Percentiles rank a stretch among this genome's conserved stretches.
Conservation (phyloP, 2,113 vertebrate genomes). For the Pygoscelis antarcticus region DNA sequence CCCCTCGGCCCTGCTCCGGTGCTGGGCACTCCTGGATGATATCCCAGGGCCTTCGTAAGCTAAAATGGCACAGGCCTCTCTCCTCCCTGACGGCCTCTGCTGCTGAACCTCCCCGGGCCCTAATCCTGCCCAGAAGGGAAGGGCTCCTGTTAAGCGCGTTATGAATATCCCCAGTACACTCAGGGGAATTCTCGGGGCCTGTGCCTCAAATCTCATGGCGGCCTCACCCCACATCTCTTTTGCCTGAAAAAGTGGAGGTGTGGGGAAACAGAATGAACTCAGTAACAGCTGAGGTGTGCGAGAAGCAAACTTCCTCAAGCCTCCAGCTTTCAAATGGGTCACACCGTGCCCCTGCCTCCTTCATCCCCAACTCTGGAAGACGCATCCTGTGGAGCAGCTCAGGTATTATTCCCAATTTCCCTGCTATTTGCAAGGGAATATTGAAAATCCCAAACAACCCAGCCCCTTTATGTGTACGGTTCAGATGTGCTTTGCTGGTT, state of each 20-base stretch:
- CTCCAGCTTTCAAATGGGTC: not conserved
- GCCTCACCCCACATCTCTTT: not conserved
- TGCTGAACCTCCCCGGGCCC: not conserved
- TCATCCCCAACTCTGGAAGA: not conserved
- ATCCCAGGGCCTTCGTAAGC: not conserved
- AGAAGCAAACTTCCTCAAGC: not conserved
- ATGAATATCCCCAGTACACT: not conserved
- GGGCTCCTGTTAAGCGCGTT: not conserved
- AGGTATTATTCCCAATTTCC: not conserved
- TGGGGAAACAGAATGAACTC: not conserved
- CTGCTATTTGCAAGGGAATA: not conserved
- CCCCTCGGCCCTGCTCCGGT: fast-evolving
- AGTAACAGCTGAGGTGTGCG: not conserved
- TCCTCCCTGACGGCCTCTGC: not conserved
- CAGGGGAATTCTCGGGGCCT: not conserved
- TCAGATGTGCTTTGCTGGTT: not conserved
- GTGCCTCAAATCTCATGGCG: fast-evolving
- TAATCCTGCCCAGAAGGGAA: not conserved
- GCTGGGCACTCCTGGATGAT: not conserved
- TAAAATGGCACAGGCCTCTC: not conserved
- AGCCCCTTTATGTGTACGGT: fast-evolving
- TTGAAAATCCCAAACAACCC: not conserved
- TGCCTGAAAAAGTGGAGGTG: not conserved
- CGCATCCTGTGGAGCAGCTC: not conserved
- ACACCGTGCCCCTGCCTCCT: fast-evolving